Evolutionary conservation across 2,797 vertebrate genomes (phyloP).

Genomic region (Tamandua tetradactyla): DNA sequence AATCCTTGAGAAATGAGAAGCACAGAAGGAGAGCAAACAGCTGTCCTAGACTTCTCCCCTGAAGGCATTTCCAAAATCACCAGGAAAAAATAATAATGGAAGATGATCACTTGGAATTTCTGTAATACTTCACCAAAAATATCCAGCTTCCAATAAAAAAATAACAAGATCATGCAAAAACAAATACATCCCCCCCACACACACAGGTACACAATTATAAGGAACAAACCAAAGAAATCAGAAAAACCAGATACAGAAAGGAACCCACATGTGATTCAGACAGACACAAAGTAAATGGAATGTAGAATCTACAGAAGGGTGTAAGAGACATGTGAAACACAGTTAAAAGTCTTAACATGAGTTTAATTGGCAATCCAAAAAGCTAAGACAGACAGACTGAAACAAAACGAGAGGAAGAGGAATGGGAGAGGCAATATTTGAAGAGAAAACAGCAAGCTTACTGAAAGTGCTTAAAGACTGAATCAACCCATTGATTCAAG

Average conservation of each 20-base stretch:
- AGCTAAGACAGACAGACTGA: not conserved
- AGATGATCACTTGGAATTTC: not conserved
- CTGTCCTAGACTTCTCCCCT: not conserved
- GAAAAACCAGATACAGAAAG: not conserved
- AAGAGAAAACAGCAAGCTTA: not conserved
- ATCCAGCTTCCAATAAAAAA: not conserved
- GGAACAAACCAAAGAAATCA: not conserved
- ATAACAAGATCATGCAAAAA: not conserved
- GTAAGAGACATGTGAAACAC: not conserved
- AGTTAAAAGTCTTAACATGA: not conserved
- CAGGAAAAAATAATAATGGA: not conserved
- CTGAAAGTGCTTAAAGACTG: not conserved
- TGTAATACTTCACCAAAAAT: not conserved
- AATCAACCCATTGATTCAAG: too few relatives aligned
- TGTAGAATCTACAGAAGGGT: not conserved
- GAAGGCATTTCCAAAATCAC: not conserved
- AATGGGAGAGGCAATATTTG: too few relatives aligned
- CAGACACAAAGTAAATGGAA: not conserved
- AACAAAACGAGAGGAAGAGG: not conserved
- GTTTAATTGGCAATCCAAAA: not conserved
- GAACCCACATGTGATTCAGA: not conserved
- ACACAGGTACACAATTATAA: not conserved
- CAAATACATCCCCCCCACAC: not conserved
- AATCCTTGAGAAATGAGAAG: not conserved
- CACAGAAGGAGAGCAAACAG: not conserved